phyloP scores from a whole-genome alignment of 2,888 invertebrate species.

The Campoplex capitator region DNA sequence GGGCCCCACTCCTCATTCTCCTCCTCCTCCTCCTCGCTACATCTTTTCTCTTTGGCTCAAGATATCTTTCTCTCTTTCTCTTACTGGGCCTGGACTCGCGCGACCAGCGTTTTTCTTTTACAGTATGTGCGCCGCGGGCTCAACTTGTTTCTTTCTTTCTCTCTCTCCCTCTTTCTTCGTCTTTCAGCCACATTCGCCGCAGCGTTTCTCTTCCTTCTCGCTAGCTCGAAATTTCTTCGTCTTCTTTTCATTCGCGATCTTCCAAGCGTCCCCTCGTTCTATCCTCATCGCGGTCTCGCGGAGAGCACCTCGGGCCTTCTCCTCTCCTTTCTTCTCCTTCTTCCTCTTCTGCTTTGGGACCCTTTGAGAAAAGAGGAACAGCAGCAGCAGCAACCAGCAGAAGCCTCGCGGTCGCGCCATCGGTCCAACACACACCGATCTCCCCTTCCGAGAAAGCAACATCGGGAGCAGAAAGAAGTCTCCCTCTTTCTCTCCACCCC shows the following conservation, averaged over 20 bases:
- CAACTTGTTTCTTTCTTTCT: slow-evolving; percentile 37
- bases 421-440: slow-evolving; percentile 60
- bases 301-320: slow-evolving; percentile 9
- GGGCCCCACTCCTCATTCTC: slow-evolving; percentile 40
- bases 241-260: slow-evolving; percentile 52
- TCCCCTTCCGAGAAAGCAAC: slow-evolving; percentile 71
- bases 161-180: slow-evolving; percentile 52
- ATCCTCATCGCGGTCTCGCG: slow-evolving; percentile 39
- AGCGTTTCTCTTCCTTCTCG: slow-evolving; percentile 58
- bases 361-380: slow-evolving; percentile 50
- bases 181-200: slow-evolving; percentile 30
- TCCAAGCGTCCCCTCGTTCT: slow-evolving; percentile 30
- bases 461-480: slow-evolving; percentile 50
- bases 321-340: neutral
- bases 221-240: slow-evolving; percentile 62
- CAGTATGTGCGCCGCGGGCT: slow-evolving; percentile 63
- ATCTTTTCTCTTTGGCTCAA: slow-evolving; percentile 45
- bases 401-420: slow-evolving; percentile 67
- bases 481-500: slow-evolving; percentile 18
- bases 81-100: slow-evolving; percentile 65
- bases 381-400: slow-evolving; percentile 48
- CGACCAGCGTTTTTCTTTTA: slow-evolving; percentile 67
- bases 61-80: slow-evolving; percentile 51
- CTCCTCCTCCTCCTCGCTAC: slow-evolving; percentile 23
- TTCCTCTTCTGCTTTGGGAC: neutral